phyloP scores from a whole-genome alignment of 2,888 invertebrate genomes.

The Drosophila cognata region DNA sequence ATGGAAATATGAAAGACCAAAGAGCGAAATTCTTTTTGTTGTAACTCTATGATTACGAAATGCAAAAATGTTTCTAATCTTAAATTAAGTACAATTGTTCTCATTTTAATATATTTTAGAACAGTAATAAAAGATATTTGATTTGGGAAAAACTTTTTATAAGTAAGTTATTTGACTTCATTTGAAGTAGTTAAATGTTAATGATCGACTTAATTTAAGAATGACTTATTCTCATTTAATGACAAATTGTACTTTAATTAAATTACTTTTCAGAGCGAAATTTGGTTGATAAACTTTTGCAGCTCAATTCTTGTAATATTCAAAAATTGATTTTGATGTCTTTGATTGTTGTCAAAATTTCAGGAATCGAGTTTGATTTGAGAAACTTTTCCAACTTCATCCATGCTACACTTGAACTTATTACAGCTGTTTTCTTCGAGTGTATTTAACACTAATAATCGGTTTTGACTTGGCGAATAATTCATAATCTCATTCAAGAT shows the following conservation, averaged over 20 bases:
- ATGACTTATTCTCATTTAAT: fast-evolving
- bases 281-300: too few relatives aligned
- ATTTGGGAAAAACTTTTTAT: neutral
- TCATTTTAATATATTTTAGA: neutral
- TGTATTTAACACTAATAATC: neutral
- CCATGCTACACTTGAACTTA: neutral
- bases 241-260: too few relatives aligned
- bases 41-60: neutral
- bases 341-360: neutral
- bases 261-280: fast-evolving
- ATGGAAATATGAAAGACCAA: neutral
- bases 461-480: neutral
- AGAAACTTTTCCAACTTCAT: neutral
- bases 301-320: too few relatives aligned
- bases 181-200: neutral
- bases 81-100: neutral
- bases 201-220: neutral
- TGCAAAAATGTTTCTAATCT: neutral
- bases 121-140: neutral
- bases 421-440: neutral
- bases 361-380: neutral
- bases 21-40: neutral
- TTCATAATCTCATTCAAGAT: too few relatives aligned
- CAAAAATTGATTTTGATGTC: too few relatives aligned
- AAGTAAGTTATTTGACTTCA: neutral